Percentiles rank a stretch among this genome's conserved stretches.
Evolutionary conservation across 92 coral and sea anemone genomes (phyloP).

Genomic region (Porites lobata): DNA sequence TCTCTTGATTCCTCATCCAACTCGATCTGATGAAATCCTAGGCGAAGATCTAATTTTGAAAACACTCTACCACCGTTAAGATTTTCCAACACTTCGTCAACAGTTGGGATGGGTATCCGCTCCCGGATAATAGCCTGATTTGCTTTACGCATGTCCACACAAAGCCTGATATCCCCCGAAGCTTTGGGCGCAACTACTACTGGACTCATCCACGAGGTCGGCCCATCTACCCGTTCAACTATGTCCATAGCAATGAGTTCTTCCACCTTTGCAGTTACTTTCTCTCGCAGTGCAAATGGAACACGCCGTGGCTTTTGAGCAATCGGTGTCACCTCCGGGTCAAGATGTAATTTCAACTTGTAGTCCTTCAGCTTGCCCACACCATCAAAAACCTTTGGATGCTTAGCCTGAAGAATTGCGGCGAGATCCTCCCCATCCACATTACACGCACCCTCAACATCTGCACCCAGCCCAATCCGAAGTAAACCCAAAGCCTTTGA

Average conservation of each 20-base stretch:
- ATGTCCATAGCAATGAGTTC: too few species aligned
- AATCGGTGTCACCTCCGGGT: neutral
- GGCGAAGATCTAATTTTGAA: too few species aligned
- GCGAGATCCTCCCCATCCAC: neutral
- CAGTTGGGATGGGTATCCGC: conserved; percentile 53
- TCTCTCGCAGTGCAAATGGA: too few species aligned
- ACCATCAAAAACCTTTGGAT: neutral
- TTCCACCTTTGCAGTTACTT: too few species aligned
- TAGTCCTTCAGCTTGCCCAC: neutral
- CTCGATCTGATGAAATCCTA: conserved; percentile 2
- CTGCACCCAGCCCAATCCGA: neutral
- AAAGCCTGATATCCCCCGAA: neutral
- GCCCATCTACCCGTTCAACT: neutral
- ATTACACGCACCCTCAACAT: neutral
- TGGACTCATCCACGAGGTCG: neutral
- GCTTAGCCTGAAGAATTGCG: conserved; percentile 1
- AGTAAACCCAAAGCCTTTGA: neutral
- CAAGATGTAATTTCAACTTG: neutral
- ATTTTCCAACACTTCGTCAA: conserved; percentile 1
- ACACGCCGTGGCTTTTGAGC: neutral
- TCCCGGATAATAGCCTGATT: conserved; percentile 41
- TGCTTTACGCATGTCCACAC: neutral
- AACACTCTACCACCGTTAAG: too few species aligned
- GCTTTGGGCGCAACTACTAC: neutral
- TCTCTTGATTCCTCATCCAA: conserved; percentile 27